These are phyloP conservation scores for Colossoma macropomum DNA, from an alignment of 2,113 vertebrate genomes.

Conservation along the genomic window DNA sequence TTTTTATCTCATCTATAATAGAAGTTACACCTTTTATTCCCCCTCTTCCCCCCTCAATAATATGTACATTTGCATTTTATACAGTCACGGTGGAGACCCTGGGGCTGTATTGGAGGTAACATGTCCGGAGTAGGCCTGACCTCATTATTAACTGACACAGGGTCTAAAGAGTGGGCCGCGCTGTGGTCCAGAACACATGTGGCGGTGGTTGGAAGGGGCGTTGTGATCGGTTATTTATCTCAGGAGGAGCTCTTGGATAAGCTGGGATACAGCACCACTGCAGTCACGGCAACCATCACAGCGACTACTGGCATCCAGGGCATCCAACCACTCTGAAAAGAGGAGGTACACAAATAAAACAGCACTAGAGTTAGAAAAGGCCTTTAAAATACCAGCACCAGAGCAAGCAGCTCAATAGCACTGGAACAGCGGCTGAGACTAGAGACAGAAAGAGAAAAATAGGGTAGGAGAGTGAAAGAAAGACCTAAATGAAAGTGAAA, in stretches of 20 bases:
- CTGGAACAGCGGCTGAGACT: conserved; percentile 2
- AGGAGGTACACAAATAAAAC: conserved; percentile 25
- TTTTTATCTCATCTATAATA: conserved; percentile 86
- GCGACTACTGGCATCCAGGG: conserved; percentile 98
- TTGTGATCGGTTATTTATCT: conserved; percentile 64
- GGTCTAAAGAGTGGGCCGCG: conserved; percentile 5
- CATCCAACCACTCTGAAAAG: conserved; percentile 89
- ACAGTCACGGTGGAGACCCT: conserved; percentile 90
- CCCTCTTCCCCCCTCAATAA: conserved; percentile 91
- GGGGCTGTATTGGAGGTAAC: conserved; percentile 82
- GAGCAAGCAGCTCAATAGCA: conserved; percentile 37
- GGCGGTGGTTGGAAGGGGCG: conserved; percentile 78
- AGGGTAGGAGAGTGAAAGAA: background rate
- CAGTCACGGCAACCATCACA: conserved; percentile 94
- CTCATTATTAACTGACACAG: conserved; percentile 24
- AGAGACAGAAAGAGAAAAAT: conserved; percentile 3
- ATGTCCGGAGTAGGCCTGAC: conserved; percentile 23
- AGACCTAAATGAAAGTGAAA: conserved; percentile 35
- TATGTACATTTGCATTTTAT: conserved; percentile 97
- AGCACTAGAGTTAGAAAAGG: background rate
- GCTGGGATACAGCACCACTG: conserved; percentile 94
- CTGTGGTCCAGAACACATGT: conserved; percentile 38
- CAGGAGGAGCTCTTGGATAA: conserved; percentile 92
- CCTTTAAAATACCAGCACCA: conserved; percentile 14
- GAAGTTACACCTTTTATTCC: conserved; percentile 91